phyloP scores from a whole-genome alignment of 2,113 vertebrate species.

The Columba livia region DNA sequence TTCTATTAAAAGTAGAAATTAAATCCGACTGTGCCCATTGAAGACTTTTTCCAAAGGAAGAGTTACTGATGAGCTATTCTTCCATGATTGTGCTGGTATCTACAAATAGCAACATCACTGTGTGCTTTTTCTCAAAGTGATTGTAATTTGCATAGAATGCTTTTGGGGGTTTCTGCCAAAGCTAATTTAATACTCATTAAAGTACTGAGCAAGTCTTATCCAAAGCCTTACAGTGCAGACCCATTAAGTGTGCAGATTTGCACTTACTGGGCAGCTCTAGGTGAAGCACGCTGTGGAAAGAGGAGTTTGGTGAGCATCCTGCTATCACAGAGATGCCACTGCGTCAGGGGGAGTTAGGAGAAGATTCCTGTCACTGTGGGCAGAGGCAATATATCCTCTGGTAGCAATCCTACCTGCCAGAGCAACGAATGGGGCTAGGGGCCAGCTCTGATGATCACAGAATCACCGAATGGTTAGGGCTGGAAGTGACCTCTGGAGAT shows the following conservation, averaged over 20 bases:
- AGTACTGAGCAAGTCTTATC: constrained; percentile 38
- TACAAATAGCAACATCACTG: background rate
- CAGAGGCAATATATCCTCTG: background rate
- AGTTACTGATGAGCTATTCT: constrained; percentile 26
- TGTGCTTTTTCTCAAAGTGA: constrained; percentile 9
- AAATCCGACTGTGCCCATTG: constrained; percentile 26
- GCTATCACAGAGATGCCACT: background rate
- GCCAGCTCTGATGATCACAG: background rate
- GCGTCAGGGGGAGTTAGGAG: background rate
- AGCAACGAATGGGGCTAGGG: background rate
- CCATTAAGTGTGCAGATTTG: constrained; percentile 7
- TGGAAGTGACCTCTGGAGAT: no score
- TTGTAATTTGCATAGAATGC: constrained; percentile 27
- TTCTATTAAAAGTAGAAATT: constrained; percentile 33
- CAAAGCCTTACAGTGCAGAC: background rate
- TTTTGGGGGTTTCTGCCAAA: background rate
- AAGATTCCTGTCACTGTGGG: background rate
- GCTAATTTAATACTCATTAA: constrained; percentile 40
- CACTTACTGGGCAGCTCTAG: background rate
- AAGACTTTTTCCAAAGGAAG: constrained; percentile 6
- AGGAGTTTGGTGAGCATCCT: background rate
- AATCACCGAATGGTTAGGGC: no score
- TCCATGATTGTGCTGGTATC: background rate
- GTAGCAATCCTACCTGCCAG: background rate
- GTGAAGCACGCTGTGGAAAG: background rate